Evolutionary conservation across 1,140 invertebrate genomes (phyloP), one percentile per base, ranked within the genome.

Genomic region (Drosophila ohnishii): DNA sequence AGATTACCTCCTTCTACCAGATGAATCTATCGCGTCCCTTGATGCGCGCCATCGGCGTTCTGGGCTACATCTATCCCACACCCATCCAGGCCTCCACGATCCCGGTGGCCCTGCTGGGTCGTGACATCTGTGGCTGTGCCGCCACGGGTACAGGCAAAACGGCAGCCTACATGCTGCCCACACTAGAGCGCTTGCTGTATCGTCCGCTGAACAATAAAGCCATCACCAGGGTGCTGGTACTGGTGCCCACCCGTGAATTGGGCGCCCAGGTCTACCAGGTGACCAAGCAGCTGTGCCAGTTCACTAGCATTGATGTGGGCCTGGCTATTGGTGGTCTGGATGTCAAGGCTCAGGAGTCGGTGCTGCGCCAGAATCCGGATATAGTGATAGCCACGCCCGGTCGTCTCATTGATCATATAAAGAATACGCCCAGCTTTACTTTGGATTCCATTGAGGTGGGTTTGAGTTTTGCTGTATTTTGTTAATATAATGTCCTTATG

Each of bases 131-230:
- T 45, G 91, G 90, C 13, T 92, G 89, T 72, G 90, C 86, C 25
- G 97, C 98, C 3, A 99, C 99, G 1, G 99, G 98, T 40, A 99
- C 98, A 7, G 98, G 98, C 34, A 99, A 99, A 94, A 99, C 99
- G 3, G 97, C 97, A 0, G 98, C 98, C 0, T 99, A 99, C 90
- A 99, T 99, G 97, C 92, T 99, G 69, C 99, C 99, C 5, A 98
- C 98, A 32, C 90, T 99, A 25, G 99, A 99, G 92, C 93, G 99
- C 76, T 93, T 99, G 56, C 91, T 99, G 4, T 99, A 97, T 89
- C 95, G 95, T 60, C 95, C 93, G 57, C 91, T 91, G 62, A 92
- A 93, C 42, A 94, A 94, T 59, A 92, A 94, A 40, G 93, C 95
- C 11, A 92, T 96, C 9, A 97, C 97, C 0, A 92, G 98, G 74